Percentiles rank a stretch among this genome's conserved stretches.
phyloP scores from a whole-genome alignment of 2,113 vertebrate species.

The Hiodon alosoides region DNA sequence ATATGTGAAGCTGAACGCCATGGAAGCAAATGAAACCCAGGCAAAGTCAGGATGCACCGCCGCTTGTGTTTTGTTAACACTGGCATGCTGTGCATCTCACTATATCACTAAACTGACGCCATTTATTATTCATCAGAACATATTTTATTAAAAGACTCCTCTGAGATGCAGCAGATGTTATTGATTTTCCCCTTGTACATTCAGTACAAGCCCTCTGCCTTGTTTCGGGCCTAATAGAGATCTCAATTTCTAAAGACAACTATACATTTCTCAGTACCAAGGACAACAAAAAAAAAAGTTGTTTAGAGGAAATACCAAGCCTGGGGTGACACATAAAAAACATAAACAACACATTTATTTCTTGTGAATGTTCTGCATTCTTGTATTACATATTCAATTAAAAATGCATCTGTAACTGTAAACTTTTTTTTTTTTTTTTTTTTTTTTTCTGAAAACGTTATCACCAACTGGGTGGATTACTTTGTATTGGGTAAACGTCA shows the following conservation, averaged over 20 bases:
- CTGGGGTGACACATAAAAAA: no score
- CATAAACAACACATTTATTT: no score
- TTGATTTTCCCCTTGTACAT: background rate
- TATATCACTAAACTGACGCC: background rate
- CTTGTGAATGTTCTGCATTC: no score
- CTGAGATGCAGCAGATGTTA: background rate
- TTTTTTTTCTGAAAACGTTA: no score
- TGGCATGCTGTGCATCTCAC: background rate
- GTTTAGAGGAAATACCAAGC: no score
- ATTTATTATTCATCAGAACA: background rate
- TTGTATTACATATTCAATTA: no score
- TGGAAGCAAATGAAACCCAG: background rate
- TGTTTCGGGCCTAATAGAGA: background rate
- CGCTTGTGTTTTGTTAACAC: background rate
- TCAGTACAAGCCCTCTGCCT: background rate
- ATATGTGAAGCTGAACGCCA: background rate
- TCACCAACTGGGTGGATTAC: no score
- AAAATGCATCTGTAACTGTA: no score
- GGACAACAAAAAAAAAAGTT: no score
- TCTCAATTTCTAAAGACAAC: background rate
- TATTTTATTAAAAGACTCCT: background rate
- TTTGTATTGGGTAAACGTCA: no score
- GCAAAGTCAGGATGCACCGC: background rate
- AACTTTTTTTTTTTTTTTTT: no score
- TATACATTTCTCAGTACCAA: no score